phyloP scores from a whole-genome alignment of 2,113 vertebrate genomes.

The Trematocara macrostoma region DNA sequence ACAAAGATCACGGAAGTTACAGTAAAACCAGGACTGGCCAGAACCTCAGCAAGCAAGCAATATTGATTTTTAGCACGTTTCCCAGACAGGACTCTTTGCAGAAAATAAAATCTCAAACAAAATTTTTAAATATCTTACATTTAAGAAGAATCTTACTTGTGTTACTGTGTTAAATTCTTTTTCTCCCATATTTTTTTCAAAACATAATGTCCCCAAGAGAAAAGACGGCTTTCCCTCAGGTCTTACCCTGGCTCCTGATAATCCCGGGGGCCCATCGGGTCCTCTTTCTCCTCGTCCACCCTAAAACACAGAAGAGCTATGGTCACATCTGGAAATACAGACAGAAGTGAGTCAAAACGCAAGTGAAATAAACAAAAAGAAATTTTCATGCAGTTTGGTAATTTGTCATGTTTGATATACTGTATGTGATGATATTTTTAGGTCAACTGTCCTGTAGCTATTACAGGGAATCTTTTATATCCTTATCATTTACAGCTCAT shows the following conservation, averaged over 20 bases:
- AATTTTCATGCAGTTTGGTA: neutral
- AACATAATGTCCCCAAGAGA: neutral
- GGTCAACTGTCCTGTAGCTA: neutral
- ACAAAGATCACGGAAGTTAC: neutral
- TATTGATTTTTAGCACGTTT: neutral
- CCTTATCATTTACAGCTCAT: neutral
- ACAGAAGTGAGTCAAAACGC: neutral
- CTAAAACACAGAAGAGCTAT: constrained; percentile 52
- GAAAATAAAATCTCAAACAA: neutral
- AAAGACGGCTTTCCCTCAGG: neutral
- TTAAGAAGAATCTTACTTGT: neutral
- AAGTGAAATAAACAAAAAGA: neutral
- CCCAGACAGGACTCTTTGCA: neutral
- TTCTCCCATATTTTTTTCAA: neutral
- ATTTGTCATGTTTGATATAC: neutral
- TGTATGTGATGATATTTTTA: neutral
- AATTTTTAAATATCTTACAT: neutral
- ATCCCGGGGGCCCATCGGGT: constrained; percentile 76
- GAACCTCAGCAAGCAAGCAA: neutral
- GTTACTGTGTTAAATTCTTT: neutral
- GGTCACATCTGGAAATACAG: neutral
- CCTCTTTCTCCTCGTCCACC: constrained; percentile 83
- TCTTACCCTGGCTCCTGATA: constrained; percentile 85
- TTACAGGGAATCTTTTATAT: neutral
- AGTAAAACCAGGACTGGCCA: neutral